Evolutionary conservation across 2,113 vertebrate genomes (phyloP).

Genomic region (Indicator indicator): DNA sequence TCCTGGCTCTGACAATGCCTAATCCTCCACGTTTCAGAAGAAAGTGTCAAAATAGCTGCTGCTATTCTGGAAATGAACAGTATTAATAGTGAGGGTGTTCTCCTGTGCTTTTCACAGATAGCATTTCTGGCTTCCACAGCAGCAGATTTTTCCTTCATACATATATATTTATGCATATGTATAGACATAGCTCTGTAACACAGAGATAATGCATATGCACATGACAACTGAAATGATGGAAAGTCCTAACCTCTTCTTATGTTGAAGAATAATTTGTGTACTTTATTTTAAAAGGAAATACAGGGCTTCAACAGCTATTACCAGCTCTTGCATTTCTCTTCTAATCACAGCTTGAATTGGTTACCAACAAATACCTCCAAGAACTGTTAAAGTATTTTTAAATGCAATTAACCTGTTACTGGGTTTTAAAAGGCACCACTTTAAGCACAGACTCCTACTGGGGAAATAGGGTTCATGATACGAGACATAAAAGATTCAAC

Average conservation of each 20-base stretch:
- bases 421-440: background rate
- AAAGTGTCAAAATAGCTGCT: conserved; percentile 10
- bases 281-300: background rate
- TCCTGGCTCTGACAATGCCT: conserved; percentile 28
- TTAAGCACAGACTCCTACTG: background rate
- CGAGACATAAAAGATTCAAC: background rate
- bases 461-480: background rate
- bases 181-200: background rate
- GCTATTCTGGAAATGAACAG: conserved; percentile 14
- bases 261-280: background rate
- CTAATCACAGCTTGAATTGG: background rate
- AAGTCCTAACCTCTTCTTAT: background rate
- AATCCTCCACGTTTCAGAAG: conserved; percentile 34
- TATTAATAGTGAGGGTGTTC: background rate
- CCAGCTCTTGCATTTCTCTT: background rate
- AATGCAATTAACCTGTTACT: background rate
- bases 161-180: background rate
- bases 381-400: background rate
- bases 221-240: background rate
- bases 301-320: background rate
- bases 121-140: background rate
- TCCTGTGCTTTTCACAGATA: background rate
- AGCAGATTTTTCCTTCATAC: background rate
- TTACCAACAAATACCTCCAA: background rate
- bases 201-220: background rate